A percentile compares a stretch with the other conserved stretches of the same genome.
These are phyloP conservation scores for Phoenicopterus ruber DNA, from an alignment of 2,113 vertebrate genomes.

Conservation along the genomic window DNA sequence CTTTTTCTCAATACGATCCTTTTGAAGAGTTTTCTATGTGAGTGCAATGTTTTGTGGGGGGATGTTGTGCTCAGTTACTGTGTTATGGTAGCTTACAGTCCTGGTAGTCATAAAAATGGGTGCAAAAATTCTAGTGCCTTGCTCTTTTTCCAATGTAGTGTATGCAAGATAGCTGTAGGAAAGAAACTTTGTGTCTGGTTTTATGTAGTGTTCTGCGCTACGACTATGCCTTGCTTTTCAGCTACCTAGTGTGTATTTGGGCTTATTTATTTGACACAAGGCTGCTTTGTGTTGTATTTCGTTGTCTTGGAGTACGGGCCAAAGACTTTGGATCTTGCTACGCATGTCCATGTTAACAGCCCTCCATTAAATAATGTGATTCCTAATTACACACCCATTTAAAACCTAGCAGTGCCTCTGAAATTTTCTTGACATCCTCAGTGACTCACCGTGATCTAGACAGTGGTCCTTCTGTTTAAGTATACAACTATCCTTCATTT, in stretches of 20 bases:
- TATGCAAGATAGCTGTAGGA: background rate
- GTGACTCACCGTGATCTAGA: background rate
- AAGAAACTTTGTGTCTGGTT: background rate
- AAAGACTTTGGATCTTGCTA: background rate
- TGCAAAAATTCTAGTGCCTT: background rate
- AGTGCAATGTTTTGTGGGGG: background rate
- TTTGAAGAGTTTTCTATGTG: background rate
- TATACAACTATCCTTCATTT: background rate
- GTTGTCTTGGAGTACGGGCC: fast-evolving
- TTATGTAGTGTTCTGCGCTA: background rate
- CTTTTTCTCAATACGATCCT: background rate
- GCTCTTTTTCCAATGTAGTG: background rate
- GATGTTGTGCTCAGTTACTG: background rate
- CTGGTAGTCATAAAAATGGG: background rate
- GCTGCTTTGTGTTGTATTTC: background rate
- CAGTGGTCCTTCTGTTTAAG: background rate
- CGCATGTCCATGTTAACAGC: background rate
- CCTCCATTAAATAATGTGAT: background rate
- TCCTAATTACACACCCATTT: background rate
- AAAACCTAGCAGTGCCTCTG: background rate
- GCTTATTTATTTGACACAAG: background rate
- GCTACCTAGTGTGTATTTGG: background rate
- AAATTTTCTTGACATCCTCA: background rate
- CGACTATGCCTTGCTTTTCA: background rate
- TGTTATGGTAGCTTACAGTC: background rate